phyloP scores from a whole-genome alignment of 2,797 vertebrate genomes.

The Pipistrellus nathusii region DNA sequence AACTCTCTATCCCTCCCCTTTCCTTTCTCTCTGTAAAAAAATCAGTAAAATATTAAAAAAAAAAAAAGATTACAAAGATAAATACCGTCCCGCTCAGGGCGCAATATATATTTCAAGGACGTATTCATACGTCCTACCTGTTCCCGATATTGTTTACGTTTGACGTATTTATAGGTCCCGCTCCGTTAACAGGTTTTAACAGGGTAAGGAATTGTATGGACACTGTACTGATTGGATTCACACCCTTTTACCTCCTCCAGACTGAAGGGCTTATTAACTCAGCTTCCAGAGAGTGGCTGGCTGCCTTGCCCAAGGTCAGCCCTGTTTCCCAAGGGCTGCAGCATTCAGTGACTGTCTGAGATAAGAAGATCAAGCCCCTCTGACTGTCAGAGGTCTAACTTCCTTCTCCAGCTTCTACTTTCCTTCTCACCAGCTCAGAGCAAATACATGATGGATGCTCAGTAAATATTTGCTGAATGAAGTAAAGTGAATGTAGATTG shows the following conservation, averaged over 20 bases:
- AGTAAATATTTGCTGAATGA: not conserved
- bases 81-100: too few relatives aligned
- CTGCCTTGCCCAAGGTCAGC: not conserved
- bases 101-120: too few relatives aligned
- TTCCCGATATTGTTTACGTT: too few relatives aligned
- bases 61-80: too few relatives aligned
- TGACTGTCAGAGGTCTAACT: not conserved
- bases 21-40: too few relatives aligned
- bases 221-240: not conserved
- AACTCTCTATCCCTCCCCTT: too few relatives aligned
- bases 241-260: not conserved
- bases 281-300: not conserved
- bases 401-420: not conserved
- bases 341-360: not conserved
- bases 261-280: not conserved
- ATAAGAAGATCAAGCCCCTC: not conserved
- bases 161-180: too few relatives aligned
- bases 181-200: too few relatives aligned
- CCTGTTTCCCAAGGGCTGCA: not conserved
- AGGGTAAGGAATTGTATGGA: not conserved
- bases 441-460: fast-evolving
- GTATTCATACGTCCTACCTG: too few relatives aligned
- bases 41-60: too few relatives aligned
- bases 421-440: not conserved
- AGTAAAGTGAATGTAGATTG: not conserved